Base-by-base conservation (phyloP, 2,113 vertebrate genomes). In the Illadopsis cleaveri region DNA sequence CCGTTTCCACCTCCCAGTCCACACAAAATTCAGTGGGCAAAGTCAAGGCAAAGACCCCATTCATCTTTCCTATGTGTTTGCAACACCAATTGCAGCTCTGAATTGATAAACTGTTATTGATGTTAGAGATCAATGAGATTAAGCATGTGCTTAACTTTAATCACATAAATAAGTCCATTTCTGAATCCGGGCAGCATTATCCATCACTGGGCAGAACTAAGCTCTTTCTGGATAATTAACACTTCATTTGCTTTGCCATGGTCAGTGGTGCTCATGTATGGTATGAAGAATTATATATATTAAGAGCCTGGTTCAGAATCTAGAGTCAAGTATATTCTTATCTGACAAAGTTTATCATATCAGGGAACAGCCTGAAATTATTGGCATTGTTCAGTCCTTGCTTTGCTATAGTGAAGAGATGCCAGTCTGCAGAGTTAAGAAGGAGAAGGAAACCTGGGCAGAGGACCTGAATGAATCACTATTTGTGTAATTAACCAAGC, bases 101-200 rank as follows among this genome's bases (percentile, higher is more conserved):
- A 89, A 91, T 84, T 91, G 89, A 92, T 92, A 90, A 94, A 92
- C 93, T 76, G 9, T 83, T 95, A 94, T 84, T 92, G 94, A 93
- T 92, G 80, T 50, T 60, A 25, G 70, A 91, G 81, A 96, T 96
- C 91, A 94, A 94, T 85, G 81, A 96, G 86, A 95, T 95, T 95
- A 97, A 95, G 94, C 77, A 72, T 65, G 78, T 94, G 93, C 94
- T 96, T 93, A 94, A 96, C 89, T 96, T 96, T 91, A 95, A 92
- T 89, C 91, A 75, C 83, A 86, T 96, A 90, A 92, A 94, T 93
- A 96, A 95, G 77, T 91, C 76, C 66, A 64, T 91, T 94, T 86
- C 81, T 91, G 69, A 93, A 85, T 89, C 53, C 65, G 35, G 62
- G 73, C 86, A 89, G 76, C 84, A 66, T 80, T 90, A 77, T 73